Evolutionary conservation across 2,113 vertebrate species (phyloP), one percentile per base, ranked within the genome.

Genomic region (Lamprologus callipterus): DNA sequence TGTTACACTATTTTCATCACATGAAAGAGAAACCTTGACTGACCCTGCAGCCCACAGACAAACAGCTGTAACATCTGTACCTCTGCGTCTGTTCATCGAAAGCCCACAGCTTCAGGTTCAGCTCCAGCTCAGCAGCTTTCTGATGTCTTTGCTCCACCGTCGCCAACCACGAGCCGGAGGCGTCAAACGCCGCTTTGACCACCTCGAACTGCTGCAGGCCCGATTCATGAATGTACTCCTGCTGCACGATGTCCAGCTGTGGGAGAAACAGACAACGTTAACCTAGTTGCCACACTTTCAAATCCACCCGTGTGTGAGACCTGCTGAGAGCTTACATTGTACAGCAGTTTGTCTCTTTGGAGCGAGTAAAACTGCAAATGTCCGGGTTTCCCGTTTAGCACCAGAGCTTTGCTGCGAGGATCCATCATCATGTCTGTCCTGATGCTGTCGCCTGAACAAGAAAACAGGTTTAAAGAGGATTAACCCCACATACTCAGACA

Each of bases 281-380:
- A 28, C 7, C 26, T 19, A 33, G 17, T 31, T n/a, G 2, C 45
- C 14, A 33, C 73, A 78, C 3, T 31, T 51, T 49, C 19, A 51
- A 82, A 65, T 49, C 17, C 17, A 51, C 2, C 13, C 6, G 16
- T 31, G 47, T 49, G 16, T 8, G 45, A 31, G 73, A 16, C 28
- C 63, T 26, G 17, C 10, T 19, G 11, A 31, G 6, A 6, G 26
- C 98, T 98, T 97, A 99, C 99, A 80, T 98, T 98, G 93, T 97
- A 99, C 14, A 99, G 92, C 53, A 98, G 98, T 8, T 97, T 98
- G 93, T 99, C 98, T 90, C 92, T 97, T 42, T 97, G 97, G 26
- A 99, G 96, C 28, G 97, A 98, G 86, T 98, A 99, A 93, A 99
- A 99, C 94, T 99, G 98, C 88, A 99, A 91, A 87, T 99, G 98